Base-by-base conservation (phyloP, 2,888 invertebrate genomes). In the Thymelicus lineola region DNA sequence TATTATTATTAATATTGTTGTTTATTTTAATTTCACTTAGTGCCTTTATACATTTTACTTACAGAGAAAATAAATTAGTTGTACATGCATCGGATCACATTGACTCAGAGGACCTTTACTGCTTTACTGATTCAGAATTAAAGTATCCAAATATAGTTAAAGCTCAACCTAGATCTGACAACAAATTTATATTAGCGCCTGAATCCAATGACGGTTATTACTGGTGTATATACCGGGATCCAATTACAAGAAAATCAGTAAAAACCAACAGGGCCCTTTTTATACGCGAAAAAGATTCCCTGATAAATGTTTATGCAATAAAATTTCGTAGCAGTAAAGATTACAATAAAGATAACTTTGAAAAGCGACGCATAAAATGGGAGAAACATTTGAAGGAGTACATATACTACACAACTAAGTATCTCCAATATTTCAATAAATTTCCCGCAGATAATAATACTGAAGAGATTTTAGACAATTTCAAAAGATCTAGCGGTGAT, bases 181-280 rank as follows among this genome's bases (percentile, higher is more conserved):
- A 77, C 4, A 73, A 77, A n/a, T 76, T 82, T 60, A 74, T 75
- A 4, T 85, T 83, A 53, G 71, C 83, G 4, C 75, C 92, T 0
- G 84, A 80, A 63, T 84, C 88, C 0, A 75, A 75, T 1, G 86
- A 93, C 63, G 94, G 94, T 7, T 89, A 90, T 75, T 94, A 94
- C 71, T 94, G 93, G 94, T 94, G 94, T 74, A 77, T 85, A 10
- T 82, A 87, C 55, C 78, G 70, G 0, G 86, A 93, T 72, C 80
- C 88, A 0, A 83, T 75, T 28, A 80, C 82, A 12, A 90, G 80
- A 69, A 74, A 77, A 4, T 78, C 81, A 2, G 75, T 86, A 0
- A 82, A 86, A 73, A 90, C 93, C 0, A 89, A 91, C 60, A 87
- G 81, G 73, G 77, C 80, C 0, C 83, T 93, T 4, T 88, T 85